Evolutionary conservation across 2,797 vertebrate genomes (phyloP), one percentile per base, ranked within the genome.

Genomic region (Todus mexicanus): DNA sequence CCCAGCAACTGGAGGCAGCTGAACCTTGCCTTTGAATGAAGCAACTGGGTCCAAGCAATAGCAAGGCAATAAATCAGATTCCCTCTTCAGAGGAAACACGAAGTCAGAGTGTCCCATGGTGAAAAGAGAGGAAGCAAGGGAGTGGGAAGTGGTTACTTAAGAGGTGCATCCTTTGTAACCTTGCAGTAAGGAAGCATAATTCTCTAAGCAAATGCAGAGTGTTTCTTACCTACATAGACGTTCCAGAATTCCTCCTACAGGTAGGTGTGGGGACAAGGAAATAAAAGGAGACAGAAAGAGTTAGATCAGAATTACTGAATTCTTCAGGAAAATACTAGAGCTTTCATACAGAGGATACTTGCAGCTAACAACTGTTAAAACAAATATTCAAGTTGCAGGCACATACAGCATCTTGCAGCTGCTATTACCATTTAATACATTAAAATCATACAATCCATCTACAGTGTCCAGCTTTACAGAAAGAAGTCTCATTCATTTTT

Each of bases 241-340:
- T 96, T 97, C 99, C 99, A 99, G 97, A 99, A 99, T 89, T 98
- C 97, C 35, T 97, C 71, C 99, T 99, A 96, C 26, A 85, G 47
- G 42, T 43, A 77, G 35, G 26, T 74, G 45, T 61, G 82, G 79
- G 87, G 79, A 69, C 87, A 64, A 88, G 83, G 91, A 66, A 54
- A 89, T 14, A 87, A 92, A 90, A 70, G 33, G 38, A 94, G 59
- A 87, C 27, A 77, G n/a, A 87, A 69, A 68, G 45, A 82, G 69
- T 81, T 89, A 95, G 33, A 64, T 77, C 37, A 40, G 33, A 63
- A 68, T 94, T 81, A 84, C 13, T 23, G 14, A 71, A 73, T 80
- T 69, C 48, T 69, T 85, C 43, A 81, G 42, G 86, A 83, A 85
- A 85, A 74, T 42, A 63, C 11, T 48, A 66, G 22, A 42, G 21